Conservation (phyloP, 2,888 invertebrate species). For the Heliconius cydno region DNA sequence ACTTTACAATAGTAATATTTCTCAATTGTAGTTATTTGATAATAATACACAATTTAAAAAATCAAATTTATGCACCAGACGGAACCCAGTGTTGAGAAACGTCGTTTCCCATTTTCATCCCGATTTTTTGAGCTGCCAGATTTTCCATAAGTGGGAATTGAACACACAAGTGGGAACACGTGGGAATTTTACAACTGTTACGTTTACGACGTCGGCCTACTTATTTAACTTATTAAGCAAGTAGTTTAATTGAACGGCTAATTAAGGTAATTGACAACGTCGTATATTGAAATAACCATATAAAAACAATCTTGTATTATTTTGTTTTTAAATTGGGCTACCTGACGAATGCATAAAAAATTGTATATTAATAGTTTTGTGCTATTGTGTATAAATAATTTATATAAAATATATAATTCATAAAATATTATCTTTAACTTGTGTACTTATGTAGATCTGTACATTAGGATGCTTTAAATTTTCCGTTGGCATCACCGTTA, state of each 20-base stretch:
- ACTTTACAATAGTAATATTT: too few relatives aligned
- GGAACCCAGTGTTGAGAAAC: too few relatives aligned
- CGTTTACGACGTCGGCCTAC: too few relatives aligned
- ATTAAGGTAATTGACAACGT: not conserved
- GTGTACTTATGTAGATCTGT: not conserved
- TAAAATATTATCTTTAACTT: not conserved
- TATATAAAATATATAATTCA: not conserved
- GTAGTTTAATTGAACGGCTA: not conserved
- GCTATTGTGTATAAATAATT: not conserved
- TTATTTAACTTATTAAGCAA: too few relatives aligned
- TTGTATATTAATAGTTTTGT: not conserved
- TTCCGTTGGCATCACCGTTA: constrained; percentile 64
- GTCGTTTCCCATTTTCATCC: too few relatives aligned
- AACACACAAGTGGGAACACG: too few relatives aligned
- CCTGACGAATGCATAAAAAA: not conserved
- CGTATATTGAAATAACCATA: not conserved
- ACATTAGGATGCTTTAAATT: constrained; percentile 53
- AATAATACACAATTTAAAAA: too few relatives aligned
- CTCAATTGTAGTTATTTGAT: too few relatives aligned
- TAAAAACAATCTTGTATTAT: not conserved
- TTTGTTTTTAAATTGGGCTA: not conserved
- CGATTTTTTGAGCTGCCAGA: too few relatives aligned
- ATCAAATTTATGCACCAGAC: too few relatives aligned
- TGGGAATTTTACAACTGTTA: too few relatives aligned
- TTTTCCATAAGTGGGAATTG: too few relatives aligned